Evolutionary conservation across 2,797 vertebrate genomes (phyloP), one percentile per base, ranked within the genome.

Genomic region (Pelobates cultripes): DNA sequence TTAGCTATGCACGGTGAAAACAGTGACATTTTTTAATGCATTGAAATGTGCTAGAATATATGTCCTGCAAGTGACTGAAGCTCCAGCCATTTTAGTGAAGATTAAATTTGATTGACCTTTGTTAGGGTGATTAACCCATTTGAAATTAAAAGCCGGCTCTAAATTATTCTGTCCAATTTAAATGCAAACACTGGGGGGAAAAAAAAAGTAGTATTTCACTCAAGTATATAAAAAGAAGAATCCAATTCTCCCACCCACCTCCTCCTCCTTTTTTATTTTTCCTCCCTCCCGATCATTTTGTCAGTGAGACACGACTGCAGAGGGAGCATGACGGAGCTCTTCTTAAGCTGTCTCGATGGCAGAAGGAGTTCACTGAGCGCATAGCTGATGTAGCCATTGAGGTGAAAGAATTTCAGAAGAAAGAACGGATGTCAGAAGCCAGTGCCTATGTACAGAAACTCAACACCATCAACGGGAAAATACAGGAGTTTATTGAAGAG

Each of bases 61-160:
- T 86, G 87, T 92, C 87, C 88, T 89, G 87, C 87, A 91, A 89
- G 90, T 93, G 91, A 92, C 77, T 87, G 87, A 86, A 86, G 87
- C 89, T 87, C 47, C 86, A 85, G 85, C 87, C 90, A 90, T 93
- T 92, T 92, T 92, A 90, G 88, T 92, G 87, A 89, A 90, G 92
- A 94, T 93, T 94, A 90, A 90, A 91, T 92, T 91, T 90, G 89
- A 91, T 91, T 92, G 93, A 91, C 91, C 92, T 92, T 92, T 91
- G 85, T 89, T 88, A 88, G 89, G 88, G 83, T 91, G 91, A 92
- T 94, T 94, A 93, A 93, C 91, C 92, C 88, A 89, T 88, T 84
- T 85, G 87, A 92, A 93, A 93, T 94, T 94, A 93, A 93, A 93
- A 92, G 79, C 78, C 69, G 81, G 78, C 72, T 82, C 83, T 88